Base-by-base conservation (phyloP, 2,888 invertebrate species). In the Protodeltote pygarga region DNA sequence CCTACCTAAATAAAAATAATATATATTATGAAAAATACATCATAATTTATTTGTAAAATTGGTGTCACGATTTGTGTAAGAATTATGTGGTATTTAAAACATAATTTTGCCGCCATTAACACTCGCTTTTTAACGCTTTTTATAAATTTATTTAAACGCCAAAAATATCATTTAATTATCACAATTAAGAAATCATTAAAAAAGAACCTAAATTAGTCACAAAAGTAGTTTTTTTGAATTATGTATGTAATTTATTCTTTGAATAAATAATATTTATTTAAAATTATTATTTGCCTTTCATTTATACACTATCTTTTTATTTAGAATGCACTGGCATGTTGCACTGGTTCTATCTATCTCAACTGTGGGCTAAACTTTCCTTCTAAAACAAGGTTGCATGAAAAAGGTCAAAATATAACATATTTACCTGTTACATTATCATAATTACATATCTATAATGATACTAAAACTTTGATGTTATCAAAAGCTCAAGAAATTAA, bases 111-210 rank as follows among this genome's bases (percentile, higher is more conserved):
- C 75, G n/a, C n/a, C n/a, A n/a, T n/a, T n/a, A n/a, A n/a, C n/a
- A n/a, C n/a, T n/a, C n/a, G 85, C 85, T 88, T 86, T 53, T 64
- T 82, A 85, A 87, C 79, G 86, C 87, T 85, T 66, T 49, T 53
- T 42, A 35, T n/a, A n/a, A n/a, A n/a, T 42, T 6, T 64, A 54
- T 40, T 52, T 47, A 32, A 41, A 38, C 24, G 11, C 20, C 17
- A 50, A 21, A 40, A 11, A 27, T 28, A 27, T 31, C 4, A 38
- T 5, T 28, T 35, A 9, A 19, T n/a, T 50, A 28, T 21, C 4
- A 14, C 23, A n/a, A 9, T 16, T 21, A 17, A 33, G 28, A 24
- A 32, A 34, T 24, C 21, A 21, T 15, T 37, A 27, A 14, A 24
- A 14, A 40, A 28, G 34, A 21, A 25, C 37, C 13, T 52, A 50